These are phyloP conservation scores for Apamea epomidion DNA, from an alignment of 2,888 invertebrate species.

Conservation along the genomic window DNA sequence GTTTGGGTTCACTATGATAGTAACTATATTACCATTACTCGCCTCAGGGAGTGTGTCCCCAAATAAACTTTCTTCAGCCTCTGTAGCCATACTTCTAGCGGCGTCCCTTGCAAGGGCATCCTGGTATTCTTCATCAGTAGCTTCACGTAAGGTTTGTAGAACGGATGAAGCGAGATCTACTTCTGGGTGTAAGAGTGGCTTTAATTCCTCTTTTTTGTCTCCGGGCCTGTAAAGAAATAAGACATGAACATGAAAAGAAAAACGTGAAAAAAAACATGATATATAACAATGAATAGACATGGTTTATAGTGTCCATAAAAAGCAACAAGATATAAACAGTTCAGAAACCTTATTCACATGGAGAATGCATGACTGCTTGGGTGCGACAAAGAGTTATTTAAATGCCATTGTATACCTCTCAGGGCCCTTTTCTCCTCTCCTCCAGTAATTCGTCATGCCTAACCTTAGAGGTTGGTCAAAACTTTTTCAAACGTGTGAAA, in stretches of 20 bases:
- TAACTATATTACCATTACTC: slow-evolving; percentile 75
- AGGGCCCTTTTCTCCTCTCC: neutral
- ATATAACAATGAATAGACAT: neutral
- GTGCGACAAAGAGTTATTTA: neutral
- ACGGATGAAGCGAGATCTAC: slow-evolving; percentile 85
- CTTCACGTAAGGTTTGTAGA: slow-evolving; percentile 83
- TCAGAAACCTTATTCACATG: neutral
- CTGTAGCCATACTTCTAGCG: slow-evolving; percentile 70
- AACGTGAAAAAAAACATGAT: neutral
- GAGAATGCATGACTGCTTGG: neutral
- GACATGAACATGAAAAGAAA: neutral
- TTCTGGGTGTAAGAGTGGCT: slow-evolving; percentile 85
- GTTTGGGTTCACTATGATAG: slow-evolving; percentile 77
- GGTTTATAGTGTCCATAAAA: neutral
- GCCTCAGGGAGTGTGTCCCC: slow-evolving; percentile 72
- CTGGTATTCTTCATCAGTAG: slow-evolving; percentile 84
- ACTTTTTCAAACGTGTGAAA: neutral
- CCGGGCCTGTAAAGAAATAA: slow-evolving; percentile 69
- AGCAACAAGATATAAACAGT: neutral
- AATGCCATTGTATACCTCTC: neutral
- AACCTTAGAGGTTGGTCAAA: neutral
- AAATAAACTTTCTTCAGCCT: slow-evolving; percentile 59
- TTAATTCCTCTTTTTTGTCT: slow-evolving; percentile 75
- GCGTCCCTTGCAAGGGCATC: slow-evolving; percentile 85
- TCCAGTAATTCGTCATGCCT: no score